Base-by-base conservation (phyloP, 2,113 vertebrate genomes). In the Pomatostomus ruficeps region DNA sequence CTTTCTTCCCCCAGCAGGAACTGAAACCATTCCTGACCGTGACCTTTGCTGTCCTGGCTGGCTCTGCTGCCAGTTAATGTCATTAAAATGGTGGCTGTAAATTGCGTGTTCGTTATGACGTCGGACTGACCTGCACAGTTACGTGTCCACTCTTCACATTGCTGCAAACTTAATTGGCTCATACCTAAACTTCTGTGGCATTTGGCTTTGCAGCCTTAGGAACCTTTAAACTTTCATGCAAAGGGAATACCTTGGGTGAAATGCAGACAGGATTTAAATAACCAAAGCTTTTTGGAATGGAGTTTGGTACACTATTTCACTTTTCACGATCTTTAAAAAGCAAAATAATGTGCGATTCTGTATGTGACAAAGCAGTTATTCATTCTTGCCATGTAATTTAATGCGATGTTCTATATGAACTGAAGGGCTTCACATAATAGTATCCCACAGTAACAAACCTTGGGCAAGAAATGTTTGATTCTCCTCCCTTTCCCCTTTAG, bases 381-480 rank as follows among this genome's bases (percentile, higher is more conserved):
- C 86, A 85, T 81, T 89, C 54, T 89, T 65, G 73, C 42, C 48
- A 22, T 95, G 93, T 93, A 89, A 80, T 95, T 95, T 93, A 93
- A 68, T 75, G 82, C 57, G 1, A 66, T 43, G 82, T 35, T 67
- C 73, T 79, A 93, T 85, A 88, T 81, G 61, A 42, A 94, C 80
- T 76, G 80, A 79, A 91, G 75, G 88, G 82, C 55, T 77, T 80
- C 83, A 54, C 74, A 96, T 88, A 95, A 92, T 79, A 91, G 91
- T 93, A 85, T 95, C 85, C 85, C 80, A 96, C 94, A 96, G 95
- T 93, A 73, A 85, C 84, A 94, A 91, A 93, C 91, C 89, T 91
- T 42, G 19, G 45, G 85, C 88, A 84, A 95, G 89, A 97, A 95
- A 78, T 87, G 87, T 88, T 91, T 70, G 92, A 90, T 82, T 95